phyloP scores from a whole-genome alignment of 2,797 vertebrate genomes.

The Leuciscus waleckii region DNA sequence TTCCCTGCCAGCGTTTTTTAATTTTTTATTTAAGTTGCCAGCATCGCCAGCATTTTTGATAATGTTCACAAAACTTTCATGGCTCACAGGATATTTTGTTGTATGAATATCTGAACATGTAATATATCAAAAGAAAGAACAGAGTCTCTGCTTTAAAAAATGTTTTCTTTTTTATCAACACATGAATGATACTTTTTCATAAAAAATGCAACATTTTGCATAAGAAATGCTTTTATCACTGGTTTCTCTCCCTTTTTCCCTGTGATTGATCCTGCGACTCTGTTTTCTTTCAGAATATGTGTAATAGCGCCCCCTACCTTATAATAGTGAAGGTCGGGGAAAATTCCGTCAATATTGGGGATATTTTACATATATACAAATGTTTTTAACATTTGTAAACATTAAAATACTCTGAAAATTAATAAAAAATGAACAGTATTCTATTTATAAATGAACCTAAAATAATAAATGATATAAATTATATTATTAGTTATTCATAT shows the following conservation, averaged over 20 bases:
- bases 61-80: not conserved
- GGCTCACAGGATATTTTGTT: not conserved
- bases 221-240: not conserved
- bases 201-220: not conserved
- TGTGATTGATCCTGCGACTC: not conserved
- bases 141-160: not conserved
- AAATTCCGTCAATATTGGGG: too few relatives aligned
- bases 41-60: not conserved
- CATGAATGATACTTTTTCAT: not conserved
- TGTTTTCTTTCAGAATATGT: not conserved
- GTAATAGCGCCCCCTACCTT: not conserved
- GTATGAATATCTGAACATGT: not conserved
- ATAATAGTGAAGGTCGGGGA: too few relatives aligned
- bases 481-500: not conserved
- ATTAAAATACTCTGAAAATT: not conserved
- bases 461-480: not conserved
- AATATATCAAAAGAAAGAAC: not conserved
- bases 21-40: not conserved
- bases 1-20: not conserved
- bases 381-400: not conserved
- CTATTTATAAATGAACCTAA: not conserved
- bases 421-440: not conserved
- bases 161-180: not conserved
- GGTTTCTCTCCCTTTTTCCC: not conserved
- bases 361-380: not conserved